A percentile compares a stretch with the other conserved stretches of the same genome.
phyloP scores from a whole-genome alignment of 2,113 vertebrate genomes.

The Pelecanus crispus region DNA sequence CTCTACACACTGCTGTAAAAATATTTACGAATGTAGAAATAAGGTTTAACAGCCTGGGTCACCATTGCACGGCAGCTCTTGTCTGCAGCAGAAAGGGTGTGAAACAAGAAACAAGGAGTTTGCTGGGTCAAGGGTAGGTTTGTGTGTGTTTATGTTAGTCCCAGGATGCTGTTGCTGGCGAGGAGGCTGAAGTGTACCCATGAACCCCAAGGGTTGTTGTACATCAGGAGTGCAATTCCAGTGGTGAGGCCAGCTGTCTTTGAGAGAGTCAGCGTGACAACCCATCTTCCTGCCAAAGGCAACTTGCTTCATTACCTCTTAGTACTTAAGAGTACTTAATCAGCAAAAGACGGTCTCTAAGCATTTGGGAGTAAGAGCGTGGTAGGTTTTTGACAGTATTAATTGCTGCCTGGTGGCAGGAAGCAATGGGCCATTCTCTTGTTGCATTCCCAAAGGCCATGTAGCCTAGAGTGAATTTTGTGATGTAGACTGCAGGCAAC shows the following conservation, averaged over 20 bases:
- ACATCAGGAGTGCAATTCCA: background rate
- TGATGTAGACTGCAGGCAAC: background rate
- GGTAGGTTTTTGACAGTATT: background rate
- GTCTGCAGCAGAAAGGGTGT: background rate
- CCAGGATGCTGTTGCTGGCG: background rate
- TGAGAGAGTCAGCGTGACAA: background rate
- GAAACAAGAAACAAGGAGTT: background rate
- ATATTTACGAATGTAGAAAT: background rate
- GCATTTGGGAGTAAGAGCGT: background rate
- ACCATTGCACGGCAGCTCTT: background rate
- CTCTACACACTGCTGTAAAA: background rate
- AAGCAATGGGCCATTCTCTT: background rate
- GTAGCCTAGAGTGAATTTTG: background rate
- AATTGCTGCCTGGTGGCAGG: background rate
- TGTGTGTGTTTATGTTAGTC: background rate
- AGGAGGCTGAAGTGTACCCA: background rate
- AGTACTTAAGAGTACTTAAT: background rate
- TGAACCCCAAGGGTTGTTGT: background rate
- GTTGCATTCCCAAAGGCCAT: background rate
- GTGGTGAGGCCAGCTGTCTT: background rate
- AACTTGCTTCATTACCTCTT: background rate
- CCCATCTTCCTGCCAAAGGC: background rate
- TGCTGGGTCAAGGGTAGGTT: background rate
- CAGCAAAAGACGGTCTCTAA: background rate
- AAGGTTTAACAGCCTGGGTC: background rate